Base-by-base conservation (phyloP, 2,113 vertebrate genomes). In the Cottus gobio region DNA sequence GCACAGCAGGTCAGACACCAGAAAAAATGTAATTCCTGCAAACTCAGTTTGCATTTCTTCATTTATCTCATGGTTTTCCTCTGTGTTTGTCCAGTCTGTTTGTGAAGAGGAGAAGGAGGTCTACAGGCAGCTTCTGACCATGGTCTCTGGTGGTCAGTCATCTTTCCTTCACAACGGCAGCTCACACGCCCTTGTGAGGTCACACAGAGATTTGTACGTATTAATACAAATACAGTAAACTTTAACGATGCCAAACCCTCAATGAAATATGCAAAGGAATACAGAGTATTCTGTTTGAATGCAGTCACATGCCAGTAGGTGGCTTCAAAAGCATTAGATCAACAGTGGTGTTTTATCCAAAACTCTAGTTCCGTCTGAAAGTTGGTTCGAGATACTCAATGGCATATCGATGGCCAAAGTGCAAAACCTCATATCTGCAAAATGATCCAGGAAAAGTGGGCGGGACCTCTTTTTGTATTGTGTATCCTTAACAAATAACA, bases 101-200 rank as follows among this genome's bases (percentile, higher is more conserved):
- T 83, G 95, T 70, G 95, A 96, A 82, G 97, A 97, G 67, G 97
- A 99, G 89, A 96, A 96, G 73, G 97, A 98, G 84, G 95, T 98
- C 71, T 99, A 99, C 91, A 93, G 96, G 85, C 97, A 98, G 83
- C 90, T 99, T 79, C 93, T 99, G 44, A 94, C 96, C 88, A 94
- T 98, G 94, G 96, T 98, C 63, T 97, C 97, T 0, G 96, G 86
- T 54, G 91, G 93, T 71, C 94, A 95, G 82, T 94, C 93, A 0
- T 89, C 92, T 50, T 91, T 86, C 36, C 87, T 92, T 77, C 84
- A 89, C 37, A 91, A 94, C 6, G 89, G 93, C 73, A 89, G 67
- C 89, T 93, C 93, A 42, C 93, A 86, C 56, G 28, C 77, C 74
- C 85, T 91, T 10, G 77, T 93, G 79, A 94, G 93, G 64, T 95